Base-by-base conservation (phyloP, 2,888 invertebrate genomes). In the Coelopa pilipes region DNA sequence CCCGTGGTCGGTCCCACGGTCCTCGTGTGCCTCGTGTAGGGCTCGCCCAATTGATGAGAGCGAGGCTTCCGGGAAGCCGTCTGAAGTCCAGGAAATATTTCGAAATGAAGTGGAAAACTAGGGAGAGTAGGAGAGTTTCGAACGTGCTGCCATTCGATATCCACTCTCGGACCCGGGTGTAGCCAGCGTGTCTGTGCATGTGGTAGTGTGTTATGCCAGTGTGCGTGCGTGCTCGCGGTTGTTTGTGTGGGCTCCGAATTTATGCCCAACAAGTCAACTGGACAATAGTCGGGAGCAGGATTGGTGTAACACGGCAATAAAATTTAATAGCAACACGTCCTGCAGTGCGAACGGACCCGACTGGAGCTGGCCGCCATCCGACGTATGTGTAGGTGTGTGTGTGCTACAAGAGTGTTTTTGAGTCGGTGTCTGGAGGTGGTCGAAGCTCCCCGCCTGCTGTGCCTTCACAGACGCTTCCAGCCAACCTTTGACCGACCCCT, bases 261-360 rank as follows among this genome's bases (percentile, higher is more conserved):
- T 78, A 77, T 78, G 75, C 75, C 74, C 74, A 59, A 59, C 78
- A 78, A 74, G 75, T 77, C 74, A 75, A 73, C 72, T 65, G 76
- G 73, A 76, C 76, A 78, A 79, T 70, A 73, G 79, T 75, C 74
- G n/a, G 73, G 74, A 74, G 75, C 70, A 69, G 76, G 78, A 74
- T 79, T 77, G 75, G 76, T 74, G 74, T 62, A 77, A 76, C 77
- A 78, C 77, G 78, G 80, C 78, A 82, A 82, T 83, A 79, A 81
- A 82, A 81, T 82, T 82, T 81, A 81, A 83, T 82, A 81, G 82
- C 80, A 78, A 79, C 82, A 83, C 80, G 80, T 80, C 24, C 62
- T 45, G 53, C 66, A 55, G 76, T 62, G 60, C 59, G 57, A 60
- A 62, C n/a, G 24, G 15, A 67, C 34, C 15, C 47, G 65, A 55